Conservation (phyloP, 2,888 invertebrate species). For the Cosmopolites sordidus region DNA sequence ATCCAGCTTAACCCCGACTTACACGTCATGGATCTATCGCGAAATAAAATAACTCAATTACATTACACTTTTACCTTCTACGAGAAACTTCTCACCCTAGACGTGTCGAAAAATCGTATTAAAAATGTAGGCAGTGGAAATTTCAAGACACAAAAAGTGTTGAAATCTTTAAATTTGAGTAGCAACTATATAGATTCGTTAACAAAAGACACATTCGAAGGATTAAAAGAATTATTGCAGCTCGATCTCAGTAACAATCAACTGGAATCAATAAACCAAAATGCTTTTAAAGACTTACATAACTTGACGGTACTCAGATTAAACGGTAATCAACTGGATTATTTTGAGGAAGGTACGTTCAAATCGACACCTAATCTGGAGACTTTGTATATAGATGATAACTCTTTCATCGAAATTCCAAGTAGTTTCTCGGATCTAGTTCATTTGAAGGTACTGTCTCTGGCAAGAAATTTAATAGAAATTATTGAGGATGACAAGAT, state of each 20-base stretch:
- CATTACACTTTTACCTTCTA: slow-evolving; percentile 77
- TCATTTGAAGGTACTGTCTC: slow-evolving; percentile 66
- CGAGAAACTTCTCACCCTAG: slow-evolving; percentile 71
- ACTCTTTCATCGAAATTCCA: slow-evolving; percentile 74
- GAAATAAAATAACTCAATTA: slow-evolving; percentile 75
- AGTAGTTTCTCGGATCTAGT: slow-evolving; percentile 60
- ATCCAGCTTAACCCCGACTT: slow-evolving; percentile 87
- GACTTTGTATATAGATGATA: slow-evolving; percentile 70
- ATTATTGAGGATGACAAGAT: slow-evolving; percentile 68
- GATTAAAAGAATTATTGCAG: slow-evolving; percentile 61
- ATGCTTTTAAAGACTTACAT: slow-evolving; percentile 74
- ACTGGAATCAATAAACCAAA: slow-evolving; percentile 66
- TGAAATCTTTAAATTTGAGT: slow-evolving; percentile 73
- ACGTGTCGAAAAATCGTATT: slow-evolving; percentile 78
- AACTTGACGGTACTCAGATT: slow-evolving; percentile 70
- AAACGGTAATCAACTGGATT: slow-evolving; percentile 70
- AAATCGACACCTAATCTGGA: slow-evolving; percentile 66
- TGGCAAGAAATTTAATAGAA: slow-evolving; percentile 76
- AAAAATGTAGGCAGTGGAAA: slow-evolving; percentile 75
- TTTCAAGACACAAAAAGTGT: slow-evolving; percentile 71
- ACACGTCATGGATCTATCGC: slow-evolving; percentile 75
- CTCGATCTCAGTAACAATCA: slow-evolving; percentile 76
- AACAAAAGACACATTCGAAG: slow-evolving; percentile 72
- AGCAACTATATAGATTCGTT: slow-evolving; percentile 67
- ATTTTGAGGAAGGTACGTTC: slow-evolving; percentile 67